Percentiles rank a stretch among this genome's conserved stretches.
phyloP scores from a whole-genome alignment of 2,113 vertebrate genomes.

The Dissostichus mawsoni region DNA sequence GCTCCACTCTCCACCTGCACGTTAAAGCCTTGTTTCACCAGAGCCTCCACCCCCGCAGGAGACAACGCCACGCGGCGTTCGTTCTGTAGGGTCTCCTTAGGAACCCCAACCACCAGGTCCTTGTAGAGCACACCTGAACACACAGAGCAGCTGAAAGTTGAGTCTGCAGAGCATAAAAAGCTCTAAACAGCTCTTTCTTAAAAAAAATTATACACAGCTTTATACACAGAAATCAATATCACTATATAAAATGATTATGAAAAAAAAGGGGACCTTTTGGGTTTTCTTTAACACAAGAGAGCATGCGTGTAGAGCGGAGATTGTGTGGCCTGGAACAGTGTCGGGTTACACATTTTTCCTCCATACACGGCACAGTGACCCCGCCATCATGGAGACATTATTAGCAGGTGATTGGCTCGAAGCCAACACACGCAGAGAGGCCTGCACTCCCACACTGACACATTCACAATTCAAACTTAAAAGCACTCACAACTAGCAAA shows the following conservation, averaged over 20 bases:
- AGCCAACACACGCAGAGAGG: conserved; percentile 65
- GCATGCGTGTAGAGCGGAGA: conserved; percentile 19
- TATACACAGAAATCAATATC: not conserved
- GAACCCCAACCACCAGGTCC: conserved; percentile 81
- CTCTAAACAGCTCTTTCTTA: not conserved
- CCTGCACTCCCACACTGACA: conserved; percentile 43
- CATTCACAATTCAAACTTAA: conserved; percentile 38
- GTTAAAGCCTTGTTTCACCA: conserved; percentile 84
- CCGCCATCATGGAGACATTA: conserved; percentile 78
- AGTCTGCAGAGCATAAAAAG: not conserved
- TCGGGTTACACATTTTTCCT: conserved; percentile 82
- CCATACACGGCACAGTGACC: conserved; percentile 78
- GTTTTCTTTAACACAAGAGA: conserved; percentile 2
- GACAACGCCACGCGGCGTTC: conserved; percentile 81
- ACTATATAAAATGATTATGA: not conserved
- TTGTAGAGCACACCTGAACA: conserved; percentile 75
- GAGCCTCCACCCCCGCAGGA: conserved; percentile 75
- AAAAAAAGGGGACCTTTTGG: not conserved
- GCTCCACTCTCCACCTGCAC: conserved; percentile 82
- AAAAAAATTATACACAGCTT: not conserved
- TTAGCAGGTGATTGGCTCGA: conserved; percentile 83
- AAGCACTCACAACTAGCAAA: conserved; percentile 29
- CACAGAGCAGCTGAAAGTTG: not conserved
- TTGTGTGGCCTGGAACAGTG: conserved; percentile 27
- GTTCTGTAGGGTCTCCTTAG: conserved; percentile 78